Conservation (phyloP, 2,888 invertebrate genomes). For the Synergus umbraculus region DNA sequence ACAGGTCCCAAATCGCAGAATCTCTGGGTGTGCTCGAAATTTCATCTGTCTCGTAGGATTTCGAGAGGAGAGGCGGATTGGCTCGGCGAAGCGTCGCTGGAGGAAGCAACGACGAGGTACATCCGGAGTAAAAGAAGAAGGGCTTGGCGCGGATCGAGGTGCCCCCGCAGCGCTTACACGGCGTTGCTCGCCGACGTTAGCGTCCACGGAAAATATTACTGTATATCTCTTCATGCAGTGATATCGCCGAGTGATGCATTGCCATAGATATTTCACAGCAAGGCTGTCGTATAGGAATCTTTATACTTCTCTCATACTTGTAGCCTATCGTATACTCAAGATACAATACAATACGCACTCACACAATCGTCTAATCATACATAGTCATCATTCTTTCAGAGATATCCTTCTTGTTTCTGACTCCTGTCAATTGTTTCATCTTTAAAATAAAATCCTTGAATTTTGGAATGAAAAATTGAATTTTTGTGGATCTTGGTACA, state of each 20-base stretch:
- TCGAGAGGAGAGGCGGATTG: conserved; percentile 20
- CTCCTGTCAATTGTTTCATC: too few relatives aligned
- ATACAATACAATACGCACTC: background rate
- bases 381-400: too few relatives aligned
- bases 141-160: conserved; percentile 50
- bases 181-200: conserved; percentile 43
- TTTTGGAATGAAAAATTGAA: too few relatives aligned
- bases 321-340: background rate
- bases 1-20: conserved; percentile 10
- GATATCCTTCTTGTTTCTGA: too few relatives aligned
- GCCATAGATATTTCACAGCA: conserved; percentile 69
- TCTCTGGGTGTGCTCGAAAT: conserved; percentile 25
- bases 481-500: background rate
- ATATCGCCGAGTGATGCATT: conserved; percentile 72
- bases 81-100: conserved; percentile 33
- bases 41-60: conserved; percentile 32
- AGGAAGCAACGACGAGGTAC: conserved; percentile 40
- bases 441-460: too few relatives aligned
- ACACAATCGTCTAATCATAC: background rate
- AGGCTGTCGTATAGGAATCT: conserved; percentile 51
- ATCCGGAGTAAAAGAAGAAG: conserved; percentile 41
- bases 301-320: conserved; percentile 21
- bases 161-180: conserved; percentile 46
- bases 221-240: conserved; percentile 61
- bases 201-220: conserved; percentile 54